These are phyloP conservation scores for Mallotus villosus DNA, from an alignment of 2,797 vertebrate genomes.

Conservation along the genomic window DNA sequence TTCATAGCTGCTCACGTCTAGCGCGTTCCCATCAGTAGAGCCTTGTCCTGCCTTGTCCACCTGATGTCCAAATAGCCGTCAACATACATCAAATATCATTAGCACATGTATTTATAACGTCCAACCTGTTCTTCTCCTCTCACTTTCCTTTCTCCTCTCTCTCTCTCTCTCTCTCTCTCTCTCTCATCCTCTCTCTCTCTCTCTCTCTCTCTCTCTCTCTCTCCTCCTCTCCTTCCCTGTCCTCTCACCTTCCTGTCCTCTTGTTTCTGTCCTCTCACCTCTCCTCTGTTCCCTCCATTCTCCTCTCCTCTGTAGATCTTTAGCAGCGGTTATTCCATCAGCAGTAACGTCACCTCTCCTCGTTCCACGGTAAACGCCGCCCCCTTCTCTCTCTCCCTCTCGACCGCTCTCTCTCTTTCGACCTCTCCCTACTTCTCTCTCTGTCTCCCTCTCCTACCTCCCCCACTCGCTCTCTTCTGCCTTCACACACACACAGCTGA, in stretches of 20 bases:
- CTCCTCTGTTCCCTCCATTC: slow-evolving; percentile 24
- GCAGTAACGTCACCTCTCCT: slow-evolving; percentile 81
- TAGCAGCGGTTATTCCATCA: slow-evolving; percentile 79
- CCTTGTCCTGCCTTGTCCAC: neutral
- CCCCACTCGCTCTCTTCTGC: neutral
- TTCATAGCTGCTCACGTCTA: neutral
- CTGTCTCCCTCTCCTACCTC: neutral
- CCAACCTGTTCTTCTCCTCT: neutral
- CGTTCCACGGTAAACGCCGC: slow-evolving; percentile 86
- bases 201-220: slow-evolving; percentile 14
- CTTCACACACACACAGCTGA: neutral
- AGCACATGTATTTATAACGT: neutral
- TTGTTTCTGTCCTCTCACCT: neutral
- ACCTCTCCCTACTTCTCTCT: neutral
- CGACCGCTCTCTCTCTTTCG: neutral
- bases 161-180: too few species aligned
- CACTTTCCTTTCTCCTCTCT: neutral
- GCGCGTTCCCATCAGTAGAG: neutral
- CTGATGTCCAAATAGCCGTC: neutral
- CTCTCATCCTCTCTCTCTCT: slow-evolving; percentile 27
- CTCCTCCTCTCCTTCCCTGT: neutral
- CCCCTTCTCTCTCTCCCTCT: slow-evolving; percentile 26
- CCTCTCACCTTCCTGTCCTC: slow-evolving; percentile 44
- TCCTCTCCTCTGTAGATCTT: slow-evolving; percentile 79
- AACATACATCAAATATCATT: neutral